These are phyloP conservation scores for Alligator sinensis DNA, from an alignment of 2,113 vertebrate genomes.

Conservation along the genomic window DNA sequence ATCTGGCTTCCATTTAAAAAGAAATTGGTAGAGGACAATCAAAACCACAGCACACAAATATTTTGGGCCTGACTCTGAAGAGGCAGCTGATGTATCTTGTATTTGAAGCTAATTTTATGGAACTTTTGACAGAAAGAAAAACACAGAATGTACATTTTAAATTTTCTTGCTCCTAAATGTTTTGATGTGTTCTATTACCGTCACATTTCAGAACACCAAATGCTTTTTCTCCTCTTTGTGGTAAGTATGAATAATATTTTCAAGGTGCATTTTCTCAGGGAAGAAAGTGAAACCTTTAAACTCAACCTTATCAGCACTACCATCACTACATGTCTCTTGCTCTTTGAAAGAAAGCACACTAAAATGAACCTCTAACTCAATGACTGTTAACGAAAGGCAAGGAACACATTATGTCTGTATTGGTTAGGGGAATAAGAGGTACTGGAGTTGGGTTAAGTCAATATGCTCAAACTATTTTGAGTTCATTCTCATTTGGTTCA, in stretches of 20 bases:
- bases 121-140: conserved; percentile 59
- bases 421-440: neutral
- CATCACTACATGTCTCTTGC: neutral
- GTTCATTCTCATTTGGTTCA: neutral
- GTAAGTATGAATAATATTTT: neutral
- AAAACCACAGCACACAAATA: conserved; percentile 60
- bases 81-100: conserved; percentile 45
- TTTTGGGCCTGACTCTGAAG: conserved; percentile 32
- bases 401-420: neutral
- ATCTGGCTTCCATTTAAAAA: neutral
- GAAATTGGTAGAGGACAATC: conserved; percentile 75
- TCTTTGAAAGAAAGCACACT: neutral
- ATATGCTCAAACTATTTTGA: neutral
- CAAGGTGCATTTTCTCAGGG: neutral
- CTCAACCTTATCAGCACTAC: neutral
- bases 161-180: conserved; percentile 6
- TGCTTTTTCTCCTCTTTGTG: neutral
- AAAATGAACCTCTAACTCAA: conserved; percentile 32
- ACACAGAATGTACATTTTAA: conserved; percentile 42
- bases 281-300: conserved; percentile 12
- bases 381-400: neutral
- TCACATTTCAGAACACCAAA: conserved; percentile 2
- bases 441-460: neutral
- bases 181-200: neutral
- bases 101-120: conserved; percentile 65